A percentile compares a stretch with the other conserved stretches of the same genome.
Evolutionary conservation across 2,113 vertebrate genomes (phyloP).

Genomic region (Apteryx owenii): DNA sequence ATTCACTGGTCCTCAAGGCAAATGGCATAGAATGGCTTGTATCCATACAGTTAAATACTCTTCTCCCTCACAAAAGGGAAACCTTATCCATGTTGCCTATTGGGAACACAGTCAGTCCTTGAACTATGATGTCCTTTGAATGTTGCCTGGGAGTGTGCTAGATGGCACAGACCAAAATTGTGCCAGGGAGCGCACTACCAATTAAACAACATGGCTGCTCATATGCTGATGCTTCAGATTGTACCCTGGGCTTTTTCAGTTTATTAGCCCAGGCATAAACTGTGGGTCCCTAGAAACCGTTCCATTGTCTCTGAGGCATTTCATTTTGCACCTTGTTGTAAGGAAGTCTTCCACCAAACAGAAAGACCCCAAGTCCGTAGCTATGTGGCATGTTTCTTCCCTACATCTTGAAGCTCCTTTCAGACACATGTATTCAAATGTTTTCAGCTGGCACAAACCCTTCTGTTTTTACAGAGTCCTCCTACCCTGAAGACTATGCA

Average conservation of each 20-base stretch:
- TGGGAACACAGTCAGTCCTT: background rate
- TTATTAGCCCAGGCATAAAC: background rate
- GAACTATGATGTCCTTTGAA: background rate
- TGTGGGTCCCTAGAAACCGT: background rate
- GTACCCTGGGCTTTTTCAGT: background rate
- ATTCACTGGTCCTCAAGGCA: background rate
- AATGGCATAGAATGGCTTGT: background rate
- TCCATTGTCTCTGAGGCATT: background rate
- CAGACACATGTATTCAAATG: background rate
- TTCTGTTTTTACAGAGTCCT: background rate
- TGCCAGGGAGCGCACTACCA: background rate
- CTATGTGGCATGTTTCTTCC: background rate
- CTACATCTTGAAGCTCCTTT: background rate
- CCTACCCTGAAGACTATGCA: background rate
- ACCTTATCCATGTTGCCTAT: background rate
- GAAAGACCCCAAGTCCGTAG: background rate
- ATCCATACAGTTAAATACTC: background rate
- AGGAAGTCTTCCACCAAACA: background rate
- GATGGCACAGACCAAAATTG: background rate
- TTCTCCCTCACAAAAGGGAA: background rate
- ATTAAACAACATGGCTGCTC: background rate
- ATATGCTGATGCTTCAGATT: background rate
- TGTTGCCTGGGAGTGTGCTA: background rate
- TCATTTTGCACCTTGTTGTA: background rate
- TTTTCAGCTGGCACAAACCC: background rate